A percentile compares a stretch with the other conserved stretches of the same genome.
Conservation (phyloP, 2,113 vertebrate genomes). For the Corythoichthys haematopterus region DNA sequence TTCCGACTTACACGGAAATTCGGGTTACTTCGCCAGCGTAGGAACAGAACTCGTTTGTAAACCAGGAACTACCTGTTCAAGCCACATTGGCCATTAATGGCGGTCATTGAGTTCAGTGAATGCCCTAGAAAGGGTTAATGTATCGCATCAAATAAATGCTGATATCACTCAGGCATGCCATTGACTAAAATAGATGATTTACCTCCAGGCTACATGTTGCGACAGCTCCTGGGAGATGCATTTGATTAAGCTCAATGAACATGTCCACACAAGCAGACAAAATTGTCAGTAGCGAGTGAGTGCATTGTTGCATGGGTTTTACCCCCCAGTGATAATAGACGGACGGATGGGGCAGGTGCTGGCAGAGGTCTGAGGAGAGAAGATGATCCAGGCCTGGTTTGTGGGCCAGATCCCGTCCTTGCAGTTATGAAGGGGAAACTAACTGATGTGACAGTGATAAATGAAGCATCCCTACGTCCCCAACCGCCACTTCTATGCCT, state of each 20-base stretch:
- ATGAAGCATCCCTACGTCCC: slow-evolving; percentile 65
- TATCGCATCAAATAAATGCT: slow-evolving; percentile 25
- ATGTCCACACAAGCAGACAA: slow-evolving; percentile 52
- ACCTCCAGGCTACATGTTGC: slow-evolving; percentile 53
- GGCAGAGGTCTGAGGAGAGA: slow-evolving; percentile 54
- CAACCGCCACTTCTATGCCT: slow-evolving; percentile 62
- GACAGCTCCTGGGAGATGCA: slow-evolving; percentile 43
- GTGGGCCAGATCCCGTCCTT: slow-evolving; percentile 58
- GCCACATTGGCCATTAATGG: no score
- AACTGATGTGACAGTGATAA: slow-evolving; percentile 76
- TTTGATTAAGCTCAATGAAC: slow-evolving; percentile 58
- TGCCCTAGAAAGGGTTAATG: slow-evolving; percentile 13
- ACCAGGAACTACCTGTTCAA: no score
- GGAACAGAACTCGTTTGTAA: no score
- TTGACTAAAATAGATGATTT: slow-evolving; percentile 30
- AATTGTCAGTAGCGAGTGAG: slow-evolving; percentile 35
- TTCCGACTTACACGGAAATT: no score
- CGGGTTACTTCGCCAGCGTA: no score
- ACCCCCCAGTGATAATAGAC: slow-evolving; percentile 35
- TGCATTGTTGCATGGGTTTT: slow-evolving; percentile 38
- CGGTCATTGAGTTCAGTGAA: no score
- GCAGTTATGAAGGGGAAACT: slow-evolving; percentile 71
- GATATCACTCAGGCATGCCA: slow-evolving; percentile 32
- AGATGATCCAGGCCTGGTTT: slow-evolving; percentile 44
- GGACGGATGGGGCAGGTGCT: slow-evolving; percentile 48